Evolutionary conservation across 2,888 invertebrate genomes (phyloP).

Genomic region (Drosophila rellima): DNA sequence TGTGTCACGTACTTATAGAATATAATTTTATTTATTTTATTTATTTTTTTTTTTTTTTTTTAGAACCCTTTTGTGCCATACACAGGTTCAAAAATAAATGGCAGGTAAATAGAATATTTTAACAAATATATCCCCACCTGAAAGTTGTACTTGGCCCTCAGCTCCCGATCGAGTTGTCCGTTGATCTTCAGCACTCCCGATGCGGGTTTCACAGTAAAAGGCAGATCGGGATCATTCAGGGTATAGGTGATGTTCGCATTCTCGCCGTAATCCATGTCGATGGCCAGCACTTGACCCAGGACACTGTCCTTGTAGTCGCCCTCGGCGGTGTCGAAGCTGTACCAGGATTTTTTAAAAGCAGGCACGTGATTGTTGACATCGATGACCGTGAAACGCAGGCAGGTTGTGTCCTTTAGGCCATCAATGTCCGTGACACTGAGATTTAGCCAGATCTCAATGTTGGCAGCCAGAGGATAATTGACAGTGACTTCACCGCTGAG

Average conservation of each 20-base stretch:
- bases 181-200: conserved; percentile 90
- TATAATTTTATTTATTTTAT: too few species aligned
- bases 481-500: conserved; percentile 91
- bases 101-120: too few species aligned
- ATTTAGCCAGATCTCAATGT: conserved; percentile 91
- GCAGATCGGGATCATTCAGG: conserved; percentile 87
- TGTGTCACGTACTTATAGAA: too few species aligned
- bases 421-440: conserved; percentile 92
- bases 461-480: conserved; percentile 90
- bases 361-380: conserved; percentile 95
- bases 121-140: conserved; percentile 86
- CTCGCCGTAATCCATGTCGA: conserved; percentile 92
- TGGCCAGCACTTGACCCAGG: conserved; percentile 91
- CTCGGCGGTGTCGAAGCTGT: conserved; percentile 93
- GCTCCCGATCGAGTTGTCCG: conserved; percentile 92
- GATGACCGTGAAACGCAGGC: conserved; percentile 90
- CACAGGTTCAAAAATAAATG: too few species aligned
- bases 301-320: conserved; percentile 90
- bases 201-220: conserved; percentile 90
- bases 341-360: conserved; percentile 93
- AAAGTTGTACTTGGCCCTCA: conserved; percentile 89
- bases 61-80: too few species aligned
- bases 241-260: conserved; percentile 92
- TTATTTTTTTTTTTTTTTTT: too few species aligned
- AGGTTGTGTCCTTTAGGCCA: conserved; percentile 90